Conservation (phyloP, 2,888 invertebrate species). For the Caenorhabditis sp. region DNA sequence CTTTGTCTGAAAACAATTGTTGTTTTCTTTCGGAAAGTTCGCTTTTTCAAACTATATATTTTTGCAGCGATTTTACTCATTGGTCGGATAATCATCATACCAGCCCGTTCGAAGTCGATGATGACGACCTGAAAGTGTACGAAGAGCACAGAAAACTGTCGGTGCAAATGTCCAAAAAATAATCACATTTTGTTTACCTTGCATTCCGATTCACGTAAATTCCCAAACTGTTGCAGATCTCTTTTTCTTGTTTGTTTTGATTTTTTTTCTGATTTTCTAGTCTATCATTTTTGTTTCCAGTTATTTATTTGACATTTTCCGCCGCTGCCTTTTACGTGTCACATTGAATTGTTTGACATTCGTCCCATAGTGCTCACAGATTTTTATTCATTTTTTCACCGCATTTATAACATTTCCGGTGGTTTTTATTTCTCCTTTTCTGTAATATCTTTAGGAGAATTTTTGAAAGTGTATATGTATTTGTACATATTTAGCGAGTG, state of each 20-base stretch:
- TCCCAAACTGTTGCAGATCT: neutral
- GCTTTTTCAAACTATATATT: too few species aligned
- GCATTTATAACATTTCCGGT: neutral
- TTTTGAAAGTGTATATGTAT: neutral
- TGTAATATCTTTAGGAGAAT: neutral
- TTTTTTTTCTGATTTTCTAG: neutral
- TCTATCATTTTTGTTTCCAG: neutral
- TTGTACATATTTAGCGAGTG: neutral
- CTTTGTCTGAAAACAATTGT: neutral
- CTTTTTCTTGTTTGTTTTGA: neutral
- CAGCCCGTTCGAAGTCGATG: slow-evolving; percentile 19
- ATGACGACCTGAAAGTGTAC: slow-evolving; percentile 51
- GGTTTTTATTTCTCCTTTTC: neutral
- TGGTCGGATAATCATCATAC: slow-evolving; percentile 9
- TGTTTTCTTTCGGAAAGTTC: neutral
- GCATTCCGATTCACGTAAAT: too few species aligned
- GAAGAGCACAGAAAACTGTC: slow-evolving; percentile 47
- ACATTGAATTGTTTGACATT: slow-evolving; percentile 26
- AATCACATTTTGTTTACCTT: neutral
- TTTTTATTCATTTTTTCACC: neutral
- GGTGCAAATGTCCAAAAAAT: slow-evolving; percentile 31
- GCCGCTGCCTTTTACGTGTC: neutral
- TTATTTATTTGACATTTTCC: neutral
- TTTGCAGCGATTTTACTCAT: slow-evolving; percentile 36
- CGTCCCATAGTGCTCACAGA: slow-evolving; percentile 20